These are phyloP conservation scores for Anagyrus pseudococci DNA, from an alignment of 2,888 invertebrate species.

Conservation along the genomic window DNA sequence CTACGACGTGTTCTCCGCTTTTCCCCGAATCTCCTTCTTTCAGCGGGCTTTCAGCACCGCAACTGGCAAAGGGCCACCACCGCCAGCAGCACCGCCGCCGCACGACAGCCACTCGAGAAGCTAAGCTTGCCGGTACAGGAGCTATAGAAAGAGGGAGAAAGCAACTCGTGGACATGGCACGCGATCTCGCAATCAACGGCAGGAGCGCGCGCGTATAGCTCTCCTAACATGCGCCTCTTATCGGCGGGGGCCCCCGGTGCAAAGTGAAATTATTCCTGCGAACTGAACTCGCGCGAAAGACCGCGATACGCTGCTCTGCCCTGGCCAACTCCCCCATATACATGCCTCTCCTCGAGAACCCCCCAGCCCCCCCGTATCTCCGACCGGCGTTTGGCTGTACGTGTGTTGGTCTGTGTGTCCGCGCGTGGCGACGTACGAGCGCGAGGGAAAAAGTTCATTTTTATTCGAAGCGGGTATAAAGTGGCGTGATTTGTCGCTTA, in stretches of 20 bases:
- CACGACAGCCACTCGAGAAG: conserved; percentile 50
- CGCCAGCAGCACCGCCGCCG: conserved; percentile 19
- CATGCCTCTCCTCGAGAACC: background rate
- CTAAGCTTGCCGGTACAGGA: conserved; percentile 6
- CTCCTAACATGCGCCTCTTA: conserved; percentile 29
- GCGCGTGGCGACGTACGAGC: background rate
- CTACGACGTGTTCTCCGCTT: background rate
- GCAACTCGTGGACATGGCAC: conserved; percentile 43
- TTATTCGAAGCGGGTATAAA: conserved; percentile 12
- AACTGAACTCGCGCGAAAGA: conserved; percentile 26
- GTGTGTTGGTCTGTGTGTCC: background rate
- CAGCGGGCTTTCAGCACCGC: conserved; percentile 40
- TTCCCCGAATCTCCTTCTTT: conserved; percentile 42
- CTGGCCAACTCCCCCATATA: background rate
- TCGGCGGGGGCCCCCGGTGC: conserved; percentile 38
- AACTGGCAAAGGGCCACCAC: conserved; percentile 44
- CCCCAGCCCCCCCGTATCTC: background rate
- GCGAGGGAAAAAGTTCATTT: conserved; percentile 14
- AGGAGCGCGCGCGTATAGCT: conserved; percentile 25
- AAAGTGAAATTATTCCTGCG: conserved; percentile 58
- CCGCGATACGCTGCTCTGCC: too few relatives aligned
- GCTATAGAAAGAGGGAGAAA: conserved; percentile 10
- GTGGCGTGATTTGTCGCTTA: conserved; percentile 5
- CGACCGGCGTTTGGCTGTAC: background rate
- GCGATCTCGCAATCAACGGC: conserved; percentile 57